These are phyloP conservation scores for Psylliodes chrysocephalus DNA, from an alignment of 2,888 invertebrate genomes.

Conservation along the genomic window DNA sequence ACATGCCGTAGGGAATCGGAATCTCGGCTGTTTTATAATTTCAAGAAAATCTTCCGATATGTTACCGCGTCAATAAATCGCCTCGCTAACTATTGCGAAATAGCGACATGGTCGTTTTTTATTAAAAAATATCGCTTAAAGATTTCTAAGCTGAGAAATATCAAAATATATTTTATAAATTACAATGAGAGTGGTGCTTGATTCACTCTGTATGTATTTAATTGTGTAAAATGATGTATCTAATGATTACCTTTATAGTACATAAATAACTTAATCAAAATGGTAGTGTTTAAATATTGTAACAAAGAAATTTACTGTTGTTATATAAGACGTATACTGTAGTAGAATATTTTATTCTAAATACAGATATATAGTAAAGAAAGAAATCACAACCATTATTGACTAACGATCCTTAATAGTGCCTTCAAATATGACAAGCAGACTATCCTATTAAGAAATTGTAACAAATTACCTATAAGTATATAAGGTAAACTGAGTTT, in stretches of 20 bases:
- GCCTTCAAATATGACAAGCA: background rate
- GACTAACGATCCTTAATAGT: conserved; percentile 2
- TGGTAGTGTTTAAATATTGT: too few relatives aligned
- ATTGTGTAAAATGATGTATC: too few relatives aligned
- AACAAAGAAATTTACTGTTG: too few relatives aligned
- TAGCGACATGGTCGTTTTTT: conserved; percentile 23
- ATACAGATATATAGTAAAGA: too few relatives aligned
- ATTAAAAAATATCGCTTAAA: conserved; percentile 1
- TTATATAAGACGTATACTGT: too few relatives aligned
- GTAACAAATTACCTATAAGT: conserved; percentile 3
- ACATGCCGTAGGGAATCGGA: conserved; percentile 37
- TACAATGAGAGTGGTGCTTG: too few relatives aligned
- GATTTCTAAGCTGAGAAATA: too few relatives aligned
- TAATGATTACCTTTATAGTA: too few relatives aligned
- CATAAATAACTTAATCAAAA: too few relatives aligned
- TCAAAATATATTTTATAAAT: too few relatives aligned
- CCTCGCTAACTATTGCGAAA: conserved; percentile 23
- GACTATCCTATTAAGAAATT: background rate
- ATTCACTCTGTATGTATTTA: too few relatives aligned
- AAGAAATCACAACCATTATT: background rate
- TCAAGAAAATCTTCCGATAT: conserved; percentile 36
- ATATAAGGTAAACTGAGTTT: background rate
- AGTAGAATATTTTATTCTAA: too few relatives aligned
- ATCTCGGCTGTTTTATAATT: conserved; percentile 37
- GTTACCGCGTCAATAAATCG: conserved; percentile 33